A percentile compares a stretch with the other conserved stretches of the same genome.
These are phyloP conservation scores for Pristiophorus japonicus DNA, from an alignment of 2,113 vertebrate species.

Conservation along the genomic window DNA sequence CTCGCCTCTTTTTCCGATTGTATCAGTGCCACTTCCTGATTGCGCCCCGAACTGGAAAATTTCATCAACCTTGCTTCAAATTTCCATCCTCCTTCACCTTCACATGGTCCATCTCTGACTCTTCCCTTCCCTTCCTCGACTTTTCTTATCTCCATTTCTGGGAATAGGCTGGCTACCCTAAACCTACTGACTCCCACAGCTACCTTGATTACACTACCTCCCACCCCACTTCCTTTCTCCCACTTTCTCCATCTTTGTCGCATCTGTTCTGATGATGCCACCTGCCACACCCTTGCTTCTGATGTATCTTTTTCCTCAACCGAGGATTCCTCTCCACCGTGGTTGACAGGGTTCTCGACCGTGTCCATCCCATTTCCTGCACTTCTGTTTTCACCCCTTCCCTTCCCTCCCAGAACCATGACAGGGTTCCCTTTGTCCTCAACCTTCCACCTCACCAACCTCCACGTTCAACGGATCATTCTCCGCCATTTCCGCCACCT, in stretches of 20 bases:
- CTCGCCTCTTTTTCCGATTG: neutral
- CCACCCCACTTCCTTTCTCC: neutral
- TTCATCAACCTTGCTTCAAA: neutral
- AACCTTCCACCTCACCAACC: neutral
- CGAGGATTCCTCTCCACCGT: neutral
- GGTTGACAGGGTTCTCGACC: neutral
- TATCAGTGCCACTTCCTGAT: neutral
- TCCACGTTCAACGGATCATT: too few relatives aligned
- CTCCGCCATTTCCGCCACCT: neutral
- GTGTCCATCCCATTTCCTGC: neutral
- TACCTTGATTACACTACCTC: neutral
- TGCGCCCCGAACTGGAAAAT: neutral
- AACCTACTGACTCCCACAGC: neutral
- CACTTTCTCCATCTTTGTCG: neutral
- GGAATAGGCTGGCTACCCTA: too few relatives aligned
- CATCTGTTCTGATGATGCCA: neutral
- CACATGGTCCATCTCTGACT: neutral
- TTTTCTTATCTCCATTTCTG: too few relatives aligned
- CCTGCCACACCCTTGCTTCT: neutral
- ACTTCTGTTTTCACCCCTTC: neutral
- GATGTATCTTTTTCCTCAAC: neutral
- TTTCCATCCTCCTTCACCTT: neutral
- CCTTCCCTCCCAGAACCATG: neutral
- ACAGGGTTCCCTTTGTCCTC: neutral
- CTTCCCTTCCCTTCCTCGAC: neutral